Conservation (phyloP, 2,797 vertebrate species). For the Periophthalmus magnuspinnatus region DNA sequence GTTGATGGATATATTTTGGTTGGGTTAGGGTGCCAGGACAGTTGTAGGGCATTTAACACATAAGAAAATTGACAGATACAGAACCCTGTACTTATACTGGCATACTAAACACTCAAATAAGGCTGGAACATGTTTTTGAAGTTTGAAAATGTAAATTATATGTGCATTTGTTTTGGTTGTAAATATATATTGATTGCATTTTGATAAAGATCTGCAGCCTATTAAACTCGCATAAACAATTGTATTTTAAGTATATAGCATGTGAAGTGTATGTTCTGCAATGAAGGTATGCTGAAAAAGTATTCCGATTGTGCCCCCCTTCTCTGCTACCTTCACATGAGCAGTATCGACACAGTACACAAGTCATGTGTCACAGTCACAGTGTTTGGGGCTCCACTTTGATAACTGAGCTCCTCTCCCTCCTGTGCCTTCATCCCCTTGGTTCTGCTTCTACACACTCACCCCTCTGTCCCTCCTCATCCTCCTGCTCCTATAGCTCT, state of each 20-base stretch:
- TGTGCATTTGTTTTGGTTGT: background rate
- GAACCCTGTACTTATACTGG: background rate
- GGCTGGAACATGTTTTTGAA: background rate
- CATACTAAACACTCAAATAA: too few relatives aligned
- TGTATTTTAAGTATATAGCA: background rate
- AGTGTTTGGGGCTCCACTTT: constrained; percentile 35
- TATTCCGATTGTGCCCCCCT: too few relatives aligned
- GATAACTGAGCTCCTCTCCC: constrained; percentile 35
- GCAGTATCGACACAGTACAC: background rate
- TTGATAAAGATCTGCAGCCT: background rate
- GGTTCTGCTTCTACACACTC: background rate
- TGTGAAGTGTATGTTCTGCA: background rate
- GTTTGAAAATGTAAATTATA: background rate
- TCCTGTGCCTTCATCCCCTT: background rate
- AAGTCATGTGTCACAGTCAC: constrained; percentile 40
- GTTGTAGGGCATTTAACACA: too few relatives aligned
- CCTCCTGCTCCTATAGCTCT: constrained; percentile 65
- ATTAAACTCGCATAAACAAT: background rate
- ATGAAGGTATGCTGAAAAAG: background rate
- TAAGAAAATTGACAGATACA: background rate
- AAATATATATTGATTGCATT: background rate
- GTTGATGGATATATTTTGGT: background rate
- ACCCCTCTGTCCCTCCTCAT: constrained; percentile 31
- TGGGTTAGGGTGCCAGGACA: background rate
- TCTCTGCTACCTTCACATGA: constrained; percentile 18